Evolutionary conservation across 2,888 invertebrate species (phyloP), one percentile per base, ranked within the genome.

Genomic region (Drosophila pseudotalamancana): DNA sequence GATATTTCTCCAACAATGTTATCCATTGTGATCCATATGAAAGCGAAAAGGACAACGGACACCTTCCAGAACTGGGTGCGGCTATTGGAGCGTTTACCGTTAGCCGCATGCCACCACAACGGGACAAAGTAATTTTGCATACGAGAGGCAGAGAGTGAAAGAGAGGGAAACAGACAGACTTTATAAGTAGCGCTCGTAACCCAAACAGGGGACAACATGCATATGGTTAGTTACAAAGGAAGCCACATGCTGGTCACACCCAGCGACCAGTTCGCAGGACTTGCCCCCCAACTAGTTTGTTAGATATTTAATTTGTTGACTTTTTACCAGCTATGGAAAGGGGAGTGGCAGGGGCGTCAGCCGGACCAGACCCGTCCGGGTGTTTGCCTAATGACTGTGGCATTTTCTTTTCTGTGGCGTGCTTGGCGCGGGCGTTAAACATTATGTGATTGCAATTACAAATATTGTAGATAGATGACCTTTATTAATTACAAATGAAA

Each of bases 161-260:
- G 11, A 14, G 16, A 31, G 19, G 1, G 43, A 29, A n/a, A 43
- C 3, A n/a, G 14, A 14, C 1, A 23, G 46, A 46, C 14, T 35
- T 34, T 63, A 37, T 51, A 29, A 40, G 34, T 40, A 37, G 32
- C 25, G 45, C 8, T n/a, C 37, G 18, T 43, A 23, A 39, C 25
- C 68, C 76, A 49, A 71, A 64, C 49, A 68, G 63, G 50, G 66
- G 64, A 69, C 64, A 63, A 54, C 67, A 81, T 74, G 70, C 62
- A 72, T 76, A 79, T 74, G 74, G 65, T 75, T 78, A 75, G 78
- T 62, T 66, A 71, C 50, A 46, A 42, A 51, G 48, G 31, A 55
- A 61, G 56, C 65, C 60, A 68, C 74, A 72, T 75, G 82, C 78
- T 81, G 71, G 87, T 70, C 87, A 72, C 87, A 75, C 87, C 88